Conservation (phyloP, 1,140 invertebrate species). For the Hypsibius dujardini region DNA sequence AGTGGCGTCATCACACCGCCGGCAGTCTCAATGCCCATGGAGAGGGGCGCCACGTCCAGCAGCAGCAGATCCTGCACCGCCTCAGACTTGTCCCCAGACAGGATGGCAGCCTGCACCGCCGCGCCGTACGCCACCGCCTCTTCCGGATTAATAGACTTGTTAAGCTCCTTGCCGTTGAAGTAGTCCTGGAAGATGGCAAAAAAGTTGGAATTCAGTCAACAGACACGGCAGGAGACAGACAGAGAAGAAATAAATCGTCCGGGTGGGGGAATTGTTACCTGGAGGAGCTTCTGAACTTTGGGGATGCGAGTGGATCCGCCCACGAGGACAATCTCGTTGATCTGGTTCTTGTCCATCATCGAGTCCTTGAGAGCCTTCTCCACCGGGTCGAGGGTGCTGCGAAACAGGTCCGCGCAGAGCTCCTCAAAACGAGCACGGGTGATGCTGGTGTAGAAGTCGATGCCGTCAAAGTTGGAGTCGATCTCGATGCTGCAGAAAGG, state of each 20-base stretch:
- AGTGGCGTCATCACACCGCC: conserved; percentile 88
- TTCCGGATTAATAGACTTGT: conserved; percentile 82
- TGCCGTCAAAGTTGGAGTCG: conserved; percentile 81
- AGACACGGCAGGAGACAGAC: no score
- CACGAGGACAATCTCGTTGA: conserved; percentile 89
- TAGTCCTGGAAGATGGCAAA: no score
- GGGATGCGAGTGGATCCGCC: conserved; percentile 97
- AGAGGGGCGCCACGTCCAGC: conserved; percentile 79
- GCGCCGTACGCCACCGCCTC: conserved; percentile 71
- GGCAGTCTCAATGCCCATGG: conserved; percentile 87
- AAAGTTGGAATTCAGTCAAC: no score
- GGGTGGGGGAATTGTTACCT: conserved; percentile 26
- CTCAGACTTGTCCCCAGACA: conserved; percentile 83
- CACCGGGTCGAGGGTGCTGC: conserved; percentile 75
- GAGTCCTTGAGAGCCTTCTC: conserved; percentile 82
- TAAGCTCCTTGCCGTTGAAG: conserved; percentile 83
- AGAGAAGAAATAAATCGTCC: no score
- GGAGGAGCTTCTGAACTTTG: conserved; percentile 70
- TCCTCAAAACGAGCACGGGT: conserved; percentile 86
- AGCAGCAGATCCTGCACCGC: conserved; percentile 72
- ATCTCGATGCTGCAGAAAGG: conserved; percentile 57
- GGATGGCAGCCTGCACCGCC: conserved; percentile 55
- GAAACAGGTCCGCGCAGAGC: conserved; percentile 37
- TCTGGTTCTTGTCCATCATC: conserved; percentile 72
- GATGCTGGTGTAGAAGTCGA: conserved; percentile 88